Evolutionary conservation across 2,888 invertebrate genomes (phyloP), one percentile per base, ranked within the genome.

Genomic region (Spilosoma lubricipeda): DNA sequence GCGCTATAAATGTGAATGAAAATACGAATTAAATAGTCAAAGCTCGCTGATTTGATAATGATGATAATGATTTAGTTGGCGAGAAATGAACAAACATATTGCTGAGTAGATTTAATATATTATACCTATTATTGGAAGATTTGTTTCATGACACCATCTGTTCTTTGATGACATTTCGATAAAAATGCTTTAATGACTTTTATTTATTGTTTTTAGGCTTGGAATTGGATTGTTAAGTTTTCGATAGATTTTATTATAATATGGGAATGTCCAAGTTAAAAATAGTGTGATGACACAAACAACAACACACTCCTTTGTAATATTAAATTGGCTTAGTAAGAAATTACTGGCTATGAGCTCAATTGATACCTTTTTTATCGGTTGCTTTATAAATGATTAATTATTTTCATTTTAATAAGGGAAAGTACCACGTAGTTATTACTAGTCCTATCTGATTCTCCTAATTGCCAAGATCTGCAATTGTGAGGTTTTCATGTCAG

Each of bases 41-140:
- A 73, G 42, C 59, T 71, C 23, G 71, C 30, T 70, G 74, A 71
- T 74, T 77, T 77, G 69, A 77, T 77, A 69, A 75, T 74, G 77
- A 73, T 73, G 63, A 67, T 69, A 56, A 76, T 79, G 77, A 77
- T 77, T 79, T 83, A 71, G 70, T 64, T 52, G 20, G 70, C 70
- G 69, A 68, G 39, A 70, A 70, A 75, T 66, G 69, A 72, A 36
- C 45, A 65, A 59, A 74, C 59, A 20, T 52, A 73, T n/a, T 70
- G 67, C 66, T 73, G 71, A 48, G 69, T 66, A 69, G 23, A 71
- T 77, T 74, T 42, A 67, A 71, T 76, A 76, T 77, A 77, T 78
- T 75, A 77, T 78, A 77, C 11, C 71, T 72, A 70, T 42, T 70
- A 73, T 70, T 33, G 59, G 33, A 64, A 73, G 67, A 66, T 71